A percentile compares a stretch with the other conserved stretches of the same genome.
Evolutionary conservation across 2,888 invertebrate genomes (phyloP).

Genomic region (Agrochola circellaris): DNA sequence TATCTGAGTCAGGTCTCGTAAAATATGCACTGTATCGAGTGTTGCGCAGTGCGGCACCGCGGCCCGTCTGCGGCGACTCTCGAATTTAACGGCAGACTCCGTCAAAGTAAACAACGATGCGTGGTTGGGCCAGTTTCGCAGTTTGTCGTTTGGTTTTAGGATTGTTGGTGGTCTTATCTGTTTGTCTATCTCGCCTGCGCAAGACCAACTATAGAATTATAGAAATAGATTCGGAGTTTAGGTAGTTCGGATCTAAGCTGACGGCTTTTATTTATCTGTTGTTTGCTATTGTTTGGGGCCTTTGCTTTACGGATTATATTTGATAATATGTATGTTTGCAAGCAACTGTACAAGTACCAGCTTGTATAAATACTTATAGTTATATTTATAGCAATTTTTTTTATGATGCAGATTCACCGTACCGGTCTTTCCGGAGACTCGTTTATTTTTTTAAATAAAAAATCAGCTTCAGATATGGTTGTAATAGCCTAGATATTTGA

Average conservation of each 20-base stretch:
- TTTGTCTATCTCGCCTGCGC: constrained; percentile 60
- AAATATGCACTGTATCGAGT: constrained; percentile 89
- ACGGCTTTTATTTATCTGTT: constrained; percentile 51
- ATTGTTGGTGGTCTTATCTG: constrained; percentile 65
- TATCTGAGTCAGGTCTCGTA: constrained; percentile 78
- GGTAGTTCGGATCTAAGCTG: constrained; percentile 44
- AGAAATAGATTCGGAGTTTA: constrained; percentile 64
- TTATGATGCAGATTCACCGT: neutral
- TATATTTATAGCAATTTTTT: neutral
- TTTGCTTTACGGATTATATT: constrained; percentile 50
- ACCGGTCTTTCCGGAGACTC: neutral
- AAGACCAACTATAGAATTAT: constrained; percentile 59
- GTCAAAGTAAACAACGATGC: constrained; percentile 84
- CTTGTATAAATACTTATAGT: neutral
- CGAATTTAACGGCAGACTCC: constrained; percentile 77
- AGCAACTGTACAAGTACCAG: neutral
- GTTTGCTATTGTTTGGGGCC: constrained; percentile 39
- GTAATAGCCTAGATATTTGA: constrained; percentile 4
- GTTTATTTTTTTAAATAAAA: too few relatives aligned
- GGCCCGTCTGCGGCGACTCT: constrained; percentile 77
- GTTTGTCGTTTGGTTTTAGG: constrained; percentile 76
- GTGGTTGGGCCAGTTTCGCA: constrained; percentile 77
- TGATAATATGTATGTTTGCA: constrained; percentile 25
- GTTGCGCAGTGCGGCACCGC: constrained; percentile 82
- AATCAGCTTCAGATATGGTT: constrained; percentile 2